Evolutionary conservation across 2,113 vertebrate genomes (phyloP), one percentile per base, ranked within the genome.

Genomic region (Mola mola): DNA sequence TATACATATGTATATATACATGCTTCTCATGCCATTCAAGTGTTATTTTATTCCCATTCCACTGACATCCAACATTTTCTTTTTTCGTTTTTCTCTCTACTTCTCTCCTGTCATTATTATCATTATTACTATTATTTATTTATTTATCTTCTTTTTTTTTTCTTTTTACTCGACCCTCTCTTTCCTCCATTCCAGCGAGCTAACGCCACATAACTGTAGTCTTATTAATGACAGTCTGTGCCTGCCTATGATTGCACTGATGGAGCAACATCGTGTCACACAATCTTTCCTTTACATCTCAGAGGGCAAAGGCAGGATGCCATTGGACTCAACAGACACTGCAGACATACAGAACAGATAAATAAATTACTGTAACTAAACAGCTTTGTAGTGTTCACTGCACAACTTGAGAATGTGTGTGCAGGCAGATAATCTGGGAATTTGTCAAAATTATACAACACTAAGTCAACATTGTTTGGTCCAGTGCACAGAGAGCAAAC

Each of bases 201-300:
- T 66, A 78, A 70, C 57, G 64, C 61, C 21, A 52, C 46, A 49
- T 49, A 65, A 52, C 19, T 3, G 4, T 34, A 65, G 52, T 70
- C 48, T 82, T 86, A 84, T 87, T 87, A 76, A 88, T 82, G 81
- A 71, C 55, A 33, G 25, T 38, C 68, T 16, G 55, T 53, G 75
- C 72, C 41, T 52, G 33, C 71, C 78, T 83, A 81, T 82, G 78
- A 89, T 83, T 85, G 75, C 75, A 78, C 67, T 37, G 36, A 34
- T 46, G 66, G 63, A 74, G 88, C 87, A 78, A 87, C 82, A 87
- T 86, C 76, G 88, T 85, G 87, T 86, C 84, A 88, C 85, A 81
- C 50, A 81, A 88, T 87, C 84, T 80, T 70, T 81, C 50, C 75
- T 72, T 81, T 63, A 62, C 72, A 61, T 77, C 72, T 16, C 62